phyloP scores from a whole-genome alignment of 2,888 invertebrate species.

The Melinaea menophilus region DNA sequence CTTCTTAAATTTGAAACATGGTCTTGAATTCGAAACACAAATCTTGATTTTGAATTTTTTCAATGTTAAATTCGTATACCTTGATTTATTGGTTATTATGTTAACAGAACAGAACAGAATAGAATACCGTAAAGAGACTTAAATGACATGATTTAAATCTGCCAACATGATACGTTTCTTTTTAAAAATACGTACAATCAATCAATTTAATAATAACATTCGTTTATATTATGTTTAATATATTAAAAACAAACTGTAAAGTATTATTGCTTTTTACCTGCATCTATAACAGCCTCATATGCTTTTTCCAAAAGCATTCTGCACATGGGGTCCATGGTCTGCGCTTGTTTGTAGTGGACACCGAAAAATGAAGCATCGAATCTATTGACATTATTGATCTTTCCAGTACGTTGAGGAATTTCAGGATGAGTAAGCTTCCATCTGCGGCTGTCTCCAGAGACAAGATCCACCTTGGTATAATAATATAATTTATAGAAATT shows the following conservation, averaged over 20 bases:
- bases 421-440: constrained; percentile 86
- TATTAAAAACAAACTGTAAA: background rate
- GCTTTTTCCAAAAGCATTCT: constrained; percentile 86
- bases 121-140: background rate
- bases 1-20: background rate
- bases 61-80: too few relatives aligned
- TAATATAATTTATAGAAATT: too few relatives aligned
- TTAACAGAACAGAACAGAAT: background rate
- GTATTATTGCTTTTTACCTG: constrained; percentile 56
- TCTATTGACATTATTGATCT: constrained; percentile 82
- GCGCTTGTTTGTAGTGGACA: constrained; percentile 85
- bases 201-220: background rate
- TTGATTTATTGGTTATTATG: background rate
- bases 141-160: background rate
- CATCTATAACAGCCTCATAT: constrained; percentile 88
- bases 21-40: too few relatives aligned
- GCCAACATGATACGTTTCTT: background rate
- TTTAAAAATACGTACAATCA: background rate
- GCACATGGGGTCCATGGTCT: constrained; percentile 88
- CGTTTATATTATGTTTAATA: too few relatives aligned
- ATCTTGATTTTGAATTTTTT: too few relatives aligned
- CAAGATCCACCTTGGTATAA: constrained; percentile 82
- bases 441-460: constrained; percentile 86
- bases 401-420: constrained; percentile 85
- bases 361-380: constrained; percentile 89